phyloP scores from a whole-genome alignment of 2,113 vertebrate genomes.

The Scytalopus superciliaris region DNA sequence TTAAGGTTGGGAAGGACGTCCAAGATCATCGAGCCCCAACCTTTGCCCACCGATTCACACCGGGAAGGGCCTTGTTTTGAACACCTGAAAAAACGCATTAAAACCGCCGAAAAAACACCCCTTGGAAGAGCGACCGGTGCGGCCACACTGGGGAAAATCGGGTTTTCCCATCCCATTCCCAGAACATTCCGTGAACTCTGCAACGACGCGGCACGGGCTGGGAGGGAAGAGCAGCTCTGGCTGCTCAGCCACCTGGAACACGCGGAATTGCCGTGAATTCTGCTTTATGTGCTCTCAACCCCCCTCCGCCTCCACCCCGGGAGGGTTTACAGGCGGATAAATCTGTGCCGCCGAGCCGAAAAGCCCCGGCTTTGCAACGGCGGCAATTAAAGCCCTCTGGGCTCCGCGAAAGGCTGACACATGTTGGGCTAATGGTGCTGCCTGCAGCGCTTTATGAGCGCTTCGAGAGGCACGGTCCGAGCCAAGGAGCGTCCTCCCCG shows the following conservation, averaged over 20 bases:
- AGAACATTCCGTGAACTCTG: too few species aligned
- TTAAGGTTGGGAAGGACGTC: not conserved
- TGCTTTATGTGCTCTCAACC: not conserved
- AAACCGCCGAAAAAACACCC: not conserved
- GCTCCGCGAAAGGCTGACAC: not conserved
- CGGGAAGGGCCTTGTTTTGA: not conserved
- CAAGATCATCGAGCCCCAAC: not conserved
- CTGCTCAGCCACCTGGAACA: not conserved
- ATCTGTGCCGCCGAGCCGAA: not conserved
- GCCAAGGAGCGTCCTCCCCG: not conserved
- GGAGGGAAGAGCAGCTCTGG: not conserved
- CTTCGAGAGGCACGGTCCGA: not conserved
- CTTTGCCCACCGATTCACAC: not conserved
- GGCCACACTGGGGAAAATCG: not conserved
- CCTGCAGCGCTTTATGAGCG: not conserved
- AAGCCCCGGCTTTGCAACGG: not conserved
- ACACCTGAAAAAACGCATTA: not conserved
- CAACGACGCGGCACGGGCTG: not conserved
- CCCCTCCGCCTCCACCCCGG: not conserved
- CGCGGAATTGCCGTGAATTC: not conserved
- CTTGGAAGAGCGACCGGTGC: rapidly evolving
- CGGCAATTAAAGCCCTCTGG: not conserved
- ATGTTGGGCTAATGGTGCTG: not conserved
- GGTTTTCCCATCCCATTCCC: too few species aligned
- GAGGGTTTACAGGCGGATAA: not conserved